Evolutionary conservation across 2,113 vertebrate genomes (phyloP).

Genomic region (Danionella cerebrum): DNA sequence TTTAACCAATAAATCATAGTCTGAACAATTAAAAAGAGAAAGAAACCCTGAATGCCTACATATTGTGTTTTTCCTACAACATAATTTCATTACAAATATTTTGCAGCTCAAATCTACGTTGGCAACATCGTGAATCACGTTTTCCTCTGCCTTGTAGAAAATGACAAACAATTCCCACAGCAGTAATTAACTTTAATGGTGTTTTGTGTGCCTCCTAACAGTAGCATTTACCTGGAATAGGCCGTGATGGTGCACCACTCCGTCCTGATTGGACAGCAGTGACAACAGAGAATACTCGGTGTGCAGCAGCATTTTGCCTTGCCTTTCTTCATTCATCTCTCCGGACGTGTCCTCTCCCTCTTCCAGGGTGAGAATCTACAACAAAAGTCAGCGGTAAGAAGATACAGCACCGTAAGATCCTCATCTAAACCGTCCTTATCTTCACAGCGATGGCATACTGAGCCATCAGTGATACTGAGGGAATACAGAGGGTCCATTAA

Average conservation of each 20-base stretch:
- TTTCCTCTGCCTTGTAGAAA: no score
- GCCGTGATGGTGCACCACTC: slow-evolving; percentile 95
- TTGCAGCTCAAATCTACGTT: no score
- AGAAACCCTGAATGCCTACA: no score
- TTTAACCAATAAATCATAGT: no score
- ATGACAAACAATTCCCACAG: not conserved
- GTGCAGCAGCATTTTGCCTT: slow-evolving; percentile 98
- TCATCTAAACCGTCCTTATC: not conserved
- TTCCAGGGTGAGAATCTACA: slow-evolving; percentile 92
- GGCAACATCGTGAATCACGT: not conserved
- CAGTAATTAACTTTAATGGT: not conserved
- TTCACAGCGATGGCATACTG: slow-evolving; percentile 6
- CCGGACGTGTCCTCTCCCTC: slow-evolving; percentile 80
- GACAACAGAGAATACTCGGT: slow-evolving; percentile 94
- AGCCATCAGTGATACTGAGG: slow-evolving; percentile 2
- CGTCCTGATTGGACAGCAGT: slow-evolving; percentile 91
- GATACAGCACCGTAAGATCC: slow-evolving; percentile 15
- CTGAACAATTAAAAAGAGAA: no score
- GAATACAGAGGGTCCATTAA: slow-evolving; percentile 13
- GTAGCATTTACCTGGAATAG: slow-evolving; percentile 85
- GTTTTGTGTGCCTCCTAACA: not conserved
- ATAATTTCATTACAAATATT: no score
- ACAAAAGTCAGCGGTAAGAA: slow-evolving; percentile 31
- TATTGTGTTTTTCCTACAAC: no score
- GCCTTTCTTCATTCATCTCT: slow-evolving; percentile 93